phyloP scores from a whole-genome alignment of 2,113 vertebrate genomes.

The Orthonyx spaldingii region DNA sequence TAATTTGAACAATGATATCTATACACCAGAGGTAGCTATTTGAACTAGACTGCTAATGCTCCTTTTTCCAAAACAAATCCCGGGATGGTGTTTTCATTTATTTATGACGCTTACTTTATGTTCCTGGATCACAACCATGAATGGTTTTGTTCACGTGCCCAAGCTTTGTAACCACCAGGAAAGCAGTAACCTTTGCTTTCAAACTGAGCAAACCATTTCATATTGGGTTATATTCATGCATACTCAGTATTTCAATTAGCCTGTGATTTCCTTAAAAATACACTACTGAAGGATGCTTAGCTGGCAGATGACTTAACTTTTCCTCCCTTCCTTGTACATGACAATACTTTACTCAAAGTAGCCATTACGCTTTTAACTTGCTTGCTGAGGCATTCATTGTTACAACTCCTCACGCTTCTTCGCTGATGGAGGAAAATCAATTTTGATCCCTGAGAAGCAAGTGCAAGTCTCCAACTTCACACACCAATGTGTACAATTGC shows the following conservation, averaged over 20 bases:
- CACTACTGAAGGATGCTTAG: neutral
- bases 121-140: neutral
- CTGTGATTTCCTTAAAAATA: neutral
- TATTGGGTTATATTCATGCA: neutral
- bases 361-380: neutral
- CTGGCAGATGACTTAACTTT: neutral
- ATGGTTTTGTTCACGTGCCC: neutral
- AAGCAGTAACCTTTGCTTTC: neutral
- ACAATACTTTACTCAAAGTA: neutral
- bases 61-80: neutral
- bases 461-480: conserved; percentile 19
- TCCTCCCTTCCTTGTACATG: neutral
- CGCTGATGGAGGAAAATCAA: conserved; percentile 12
- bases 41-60: neutral
- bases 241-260: neutral
- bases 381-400: neutral
- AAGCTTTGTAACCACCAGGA: neutral
- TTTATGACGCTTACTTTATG: neutral
- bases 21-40: neutral
- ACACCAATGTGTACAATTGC: neutral
- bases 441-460: conserved; percentile 55
- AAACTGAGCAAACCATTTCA: neutral
- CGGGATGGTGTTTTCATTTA: neutral
- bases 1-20: neutral
- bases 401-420: neutral